These are phyloP conservation scores for Melanotaenia maccullochi DNA, from an alignment of 2,797 vertebrate species.

Conservation along the genomic window DNA sequence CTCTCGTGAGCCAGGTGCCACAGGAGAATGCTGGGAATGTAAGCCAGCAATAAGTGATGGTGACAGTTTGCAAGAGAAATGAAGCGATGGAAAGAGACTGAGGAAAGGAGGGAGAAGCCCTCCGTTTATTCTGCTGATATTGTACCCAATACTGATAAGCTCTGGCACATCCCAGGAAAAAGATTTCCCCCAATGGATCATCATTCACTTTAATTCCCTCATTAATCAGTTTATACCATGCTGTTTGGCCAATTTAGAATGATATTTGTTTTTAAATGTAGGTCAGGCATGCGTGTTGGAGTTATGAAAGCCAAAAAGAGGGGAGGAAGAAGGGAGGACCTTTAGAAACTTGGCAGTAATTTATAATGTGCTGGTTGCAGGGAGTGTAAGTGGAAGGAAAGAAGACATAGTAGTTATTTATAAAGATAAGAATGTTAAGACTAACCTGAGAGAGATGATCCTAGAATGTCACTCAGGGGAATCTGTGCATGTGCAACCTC, in stretches of 20 bases:
- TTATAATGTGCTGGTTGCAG: slow-evolving; percentile 34
- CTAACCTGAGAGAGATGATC: slow-evolving; percentile 8
- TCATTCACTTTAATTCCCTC: slow-evolving; percentile 65
- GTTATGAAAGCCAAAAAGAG: slow-evolving; percentile 44
- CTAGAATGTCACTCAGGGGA: slow-evolving; percentile 1
- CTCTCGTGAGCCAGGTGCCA: slow-evolving; percentile 66
- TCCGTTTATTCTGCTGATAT: slow-evolving; percentile 49
- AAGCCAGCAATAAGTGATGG: slow-evolving; percentile 67
- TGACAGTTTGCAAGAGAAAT: slow-evolving; percentile 61
- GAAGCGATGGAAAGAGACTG: slow-evolving; percentile 46
- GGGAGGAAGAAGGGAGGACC: slow-evolving; percentile 33
- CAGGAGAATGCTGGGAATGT: slow-evolving; percentile 69
- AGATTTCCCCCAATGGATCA: slow-evolving; percentile 44
- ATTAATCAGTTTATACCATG: slow-evolving; percentile 56
- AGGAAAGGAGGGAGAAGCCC: slow-evolving; percentile 43
- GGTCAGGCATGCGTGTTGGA: slow-evolving; percentile 31
- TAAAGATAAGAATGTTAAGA: slow-evolving; percentile 23
- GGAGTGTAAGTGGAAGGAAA: slow-evolving; percentile 26
- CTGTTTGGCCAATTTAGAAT: slow-evolving; percentile 48
- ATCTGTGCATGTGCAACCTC: slow-evolving; percentile 15
- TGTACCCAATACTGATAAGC: slow-evolving; percentile 62
- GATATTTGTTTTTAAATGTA: slow-evolving; percentile 57
- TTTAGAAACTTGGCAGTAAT: slow-evolving; percentile 48
- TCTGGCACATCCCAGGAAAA: slow-evolving; percentile 55
- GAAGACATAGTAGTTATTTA: slow-evolving; percentile 40